A percentile compares a stretch with the other conserved stretches of the same genome.
These are phyloP conservation scores for Biston stratarius DNA, from an alignment of 2,888 invertebrate genomes.

Conservation along the genomic window DNA sequence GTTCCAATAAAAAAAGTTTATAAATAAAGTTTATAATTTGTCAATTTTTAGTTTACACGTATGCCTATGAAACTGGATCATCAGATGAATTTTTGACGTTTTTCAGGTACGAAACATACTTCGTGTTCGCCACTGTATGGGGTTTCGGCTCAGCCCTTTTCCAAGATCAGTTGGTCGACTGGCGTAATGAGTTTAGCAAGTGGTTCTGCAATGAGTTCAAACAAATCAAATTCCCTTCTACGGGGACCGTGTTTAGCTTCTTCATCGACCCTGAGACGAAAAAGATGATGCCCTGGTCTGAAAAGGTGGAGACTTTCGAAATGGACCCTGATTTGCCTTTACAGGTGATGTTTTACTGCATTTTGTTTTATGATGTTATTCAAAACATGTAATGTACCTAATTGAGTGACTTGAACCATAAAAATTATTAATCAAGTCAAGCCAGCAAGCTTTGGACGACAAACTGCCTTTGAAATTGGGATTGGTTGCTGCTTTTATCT, in stretches of 20 bases:
- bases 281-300: slow-evolving; percentile 95
- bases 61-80: not conserved
- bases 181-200: slow-evolving; percentile 97
- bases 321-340: slow-evolving; percentile 95
- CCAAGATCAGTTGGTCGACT: slow-evolving; percentile 96
- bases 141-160: slow-evolving; percentile 97
- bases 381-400: too few relatives aligned
- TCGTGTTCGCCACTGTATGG: slow-evolving; percentile 96
- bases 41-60: too few relatives aligned
- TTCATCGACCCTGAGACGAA: slow-evolving; percentile 95
- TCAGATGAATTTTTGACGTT: not conserved
- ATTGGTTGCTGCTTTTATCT: too few relatives aligned
- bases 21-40: too few relatives aligned
- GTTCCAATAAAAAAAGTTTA: too few relatives aligned
- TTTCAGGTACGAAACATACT: slow-evolving; percentile 94
- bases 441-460: too few relatives aligned
- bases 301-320: slow-evolving; percentile 92
- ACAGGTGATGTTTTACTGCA: slow-evolving; percentile 86
- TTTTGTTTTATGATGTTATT: not conserved
- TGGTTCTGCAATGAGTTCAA: slow-evolving; percentile 98
- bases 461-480: too few relatives aligned
- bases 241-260: slow-evolving; percentile 95
- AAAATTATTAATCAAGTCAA: too few relatives aligned
- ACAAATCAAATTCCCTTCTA: slow-evolving; percentile 93
- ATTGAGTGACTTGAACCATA: too few relatives aligned